These are phyloP conservation scores for Catostomus latipinnis DNA, from an alignment of 2,797 vertebrate genomes.

Conservation along the genomic window DNA sequence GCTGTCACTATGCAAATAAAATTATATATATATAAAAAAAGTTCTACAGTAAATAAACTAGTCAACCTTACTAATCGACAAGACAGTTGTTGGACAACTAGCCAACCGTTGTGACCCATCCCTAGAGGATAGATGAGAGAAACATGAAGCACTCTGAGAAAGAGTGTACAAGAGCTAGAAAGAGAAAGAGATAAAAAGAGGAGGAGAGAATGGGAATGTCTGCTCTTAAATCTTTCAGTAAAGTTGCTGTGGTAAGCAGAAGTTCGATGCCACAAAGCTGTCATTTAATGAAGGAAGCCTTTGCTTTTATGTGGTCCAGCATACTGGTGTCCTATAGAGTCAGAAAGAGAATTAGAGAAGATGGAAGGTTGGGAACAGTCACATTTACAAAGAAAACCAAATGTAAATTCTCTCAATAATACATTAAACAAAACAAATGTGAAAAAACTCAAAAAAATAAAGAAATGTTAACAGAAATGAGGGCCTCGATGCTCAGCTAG, in stretches of 20 bases:
- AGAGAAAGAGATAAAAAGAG: background rate
- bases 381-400: background rate
- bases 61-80: too few relatives aligned
- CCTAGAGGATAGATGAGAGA: background rate
- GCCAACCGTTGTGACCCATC: too few relatives aligned
- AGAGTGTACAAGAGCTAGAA: background rate
- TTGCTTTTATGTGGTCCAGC: conserved; percentile 44
- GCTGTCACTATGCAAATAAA: too few relatives aligned
- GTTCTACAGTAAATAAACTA: too few relatives aligned
- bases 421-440: background rate
- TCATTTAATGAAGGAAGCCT: conserved; percentile 57
- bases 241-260: conserved; percentile 63
- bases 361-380: background rate
- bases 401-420: background rate
- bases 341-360: background rate
- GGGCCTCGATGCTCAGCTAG: too few relatives aligned
- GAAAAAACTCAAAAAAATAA: too few relatives aligned
- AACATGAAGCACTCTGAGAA: conserved; percentile 6
- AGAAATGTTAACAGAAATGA: too few relatives aligned
- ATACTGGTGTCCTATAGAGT: conserved; percentile 45
- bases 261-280: conserved; percentile 51
- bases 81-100: too few relatives aligned
- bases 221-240: conserved; percentile 56
- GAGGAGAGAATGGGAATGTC: conserved; percentile 20
- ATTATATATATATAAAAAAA: too few relatives aligned